These are phyloP conservation scores for Argyrosomus japonicus DNA, from an alignment of 2,113 vertebrate species.

Conservation along the genomic window DNA sequence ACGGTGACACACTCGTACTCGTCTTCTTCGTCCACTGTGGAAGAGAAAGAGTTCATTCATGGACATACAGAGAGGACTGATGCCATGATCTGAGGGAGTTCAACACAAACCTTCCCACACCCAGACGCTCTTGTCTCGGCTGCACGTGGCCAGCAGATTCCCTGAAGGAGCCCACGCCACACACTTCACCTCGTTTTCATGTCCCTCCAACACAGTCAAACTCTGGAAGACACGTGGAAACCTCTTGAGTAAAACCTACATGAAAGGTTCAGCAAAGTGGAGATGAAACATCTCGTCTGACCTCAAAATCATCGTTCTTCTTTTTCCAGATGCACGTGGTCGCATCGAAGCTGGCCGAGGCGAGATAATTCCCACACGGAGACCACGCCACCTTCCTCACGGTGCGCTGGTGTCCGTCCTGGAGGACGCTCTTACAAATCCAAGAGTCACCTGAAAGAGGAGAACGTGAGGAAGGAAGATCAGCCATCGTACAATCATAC, in stretches of 20 bases:
- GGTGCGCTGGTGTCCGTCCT: slow-evolving; percentile 94
- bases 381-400: slow-evolving; percentile 95
- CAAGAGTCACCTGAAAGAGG: slow-evolving; percentile 85
- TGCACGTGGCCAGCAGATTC: slow-evolving; percentile 92
- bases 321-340: slow-evolving; percentile 96
- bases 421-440: slow-evolving; percentile 88
- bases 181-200: slow-evolving; percentile 97
- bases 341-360: slow-evolving; percentile 95
- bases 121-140: slow-evolving; percentile 97
- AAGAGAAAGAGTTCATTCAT: neutral
- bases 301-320: slow-evolving; percentile 90
- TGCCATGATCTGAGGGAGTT: neutral
- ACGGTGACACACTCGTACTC: slow-evolving; percentile 97
- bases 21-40: slow-evolving; percentile 95
- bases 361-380: slow-evolving; percentile 92
- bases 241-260: neutral
- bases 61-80: neutral
- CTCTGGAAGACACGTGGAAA: slow-evolving; percentile 79
- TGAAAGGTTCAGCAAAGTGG: neutral
- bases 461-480: neutral
- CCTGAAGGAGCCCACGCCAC: slow-evolving; percentile 96
- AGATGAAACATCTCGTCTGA: slow-evolving; percentile 8
- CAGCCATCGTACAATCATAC: too few relatives aligned
- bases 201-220: slow-evolving; percentile 92
- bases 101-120: slow-evolving; percentile 93